Evolutionary conservation across 1,140 invertebrate species (phyloP), one percentile per base, ranked within the genome.

Genomic region (Nymphalis io): DNA sequence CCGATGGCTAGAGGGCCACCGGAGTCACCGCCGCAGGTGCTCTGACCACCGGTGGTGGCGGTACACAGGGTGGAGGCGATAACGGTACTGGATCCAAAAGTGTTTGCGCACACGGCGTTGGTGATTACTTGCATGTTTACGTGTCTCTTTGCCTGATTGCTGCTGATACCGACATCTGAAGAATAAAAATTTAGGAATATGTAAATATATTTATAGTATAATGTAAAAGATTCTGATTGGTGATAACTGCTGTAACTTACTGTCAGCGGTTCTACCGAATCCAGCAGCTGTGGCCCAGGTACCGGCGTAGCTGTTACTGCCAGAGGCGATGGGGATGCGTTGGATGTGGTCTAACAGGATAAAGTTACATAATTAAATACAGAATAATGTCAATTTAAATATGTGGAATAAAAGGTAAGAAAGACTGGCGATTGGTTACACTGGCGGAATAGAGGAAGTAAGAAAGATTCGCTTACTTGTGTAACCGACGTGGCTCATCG

Each of bases 111-210:
- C 3, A 70, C 76, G 11, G 15, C 46, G 68, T 87, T 85, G 10
- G 74, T 68, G 59, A 85, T 82, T 8, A 87, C 77, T 46, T 74
- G 73, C 59, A 84, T 33, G 16, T 23, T 80, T 13, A 85, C 83
- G 58, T 80, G 76, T 20, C 68, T 59, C 55, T 63, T 64, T 5
- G 51, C 13, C 55, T 70, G 75, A 38, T 58, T 60, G 12, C 15
- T 21, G 10, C 23, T 39, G 53, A 74, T 68, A 0, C 39, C 57
- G 5, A 27, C 20, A 44, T 21, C 75, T 76, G 38, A 21, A 55
- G 42, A 66, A n/a, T 10, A 5, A 53, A 2, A 46, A 33, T 23
- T 33, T 33, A 33, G 10, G 33, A 57, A 23, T 12, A 39, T 20
- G 46, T 8, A 18, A 21, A n/a, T 27, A 0, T 13, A 15, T 13